Base-by-base conservation (phyloP, 1,140 invertebrate genomes). In the Cydia strobilella region DNA sequence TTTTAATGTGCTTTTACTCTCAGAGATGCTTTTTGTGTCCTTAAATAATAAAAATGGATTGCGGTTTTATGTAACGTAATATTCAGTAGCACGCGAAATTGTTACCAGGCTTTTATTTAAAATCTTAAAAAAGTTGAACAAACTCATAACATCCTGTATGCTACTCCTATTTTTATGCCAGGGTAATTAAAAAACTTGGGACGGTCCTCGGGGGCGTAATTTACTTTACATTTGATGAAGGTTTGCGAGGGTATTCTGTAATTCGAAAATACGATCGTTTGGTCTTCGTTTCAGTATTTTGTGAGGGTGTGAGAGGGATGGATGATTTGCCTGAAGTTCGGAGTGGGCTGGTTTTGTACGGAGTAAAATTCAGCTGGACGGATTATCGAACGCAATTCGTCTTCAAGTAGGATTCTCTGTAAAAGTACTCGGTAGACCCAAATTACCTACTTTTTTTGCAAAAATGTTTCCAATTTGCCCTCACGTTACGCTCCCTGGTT, bases 301-400 rank as follows among this genome's bases (percentile, higher is more conserved):
- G 18, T 20, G 54, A 59, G 20, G 54, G 54, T 18, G 51, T 54
- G 51, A 54, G 51, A 54, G n/a, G n/a, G 54, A 59, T 3, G 18
- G 54, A n/a, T 9, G 20, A 23, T 10, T 59, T 1, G 54, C 23
- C 7, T 59, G 9, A 59, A 59, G 54, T 59, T 59, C 23, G 3
- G 7, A 59, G 54, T n/a, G n/a, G 48, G 48, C 48, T n/a, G 48
- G n/a, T 15, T 66, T 31, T 35, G 35, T 69, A 66, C 35, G 27
- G 35, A 39, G 31, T 69, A n/a, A 9, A 69, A 69, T 69, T 18
- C 65, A 39, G 13, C 20, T 35, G 65, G 18, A 66, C 6, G 23
- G 35, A 69, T 69, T 69, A 69, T 42, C n/a, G 65, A 39, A 69
- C 65, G 31, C 65, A 69, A 35, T 69, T n/a, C 65, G 15, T 69